Evolutionary conservation across 2,797 vertebrate species (phyloP), one percentile per base, ranked within the genome.

Genomic region (Sitta carolinensis): DNA sequence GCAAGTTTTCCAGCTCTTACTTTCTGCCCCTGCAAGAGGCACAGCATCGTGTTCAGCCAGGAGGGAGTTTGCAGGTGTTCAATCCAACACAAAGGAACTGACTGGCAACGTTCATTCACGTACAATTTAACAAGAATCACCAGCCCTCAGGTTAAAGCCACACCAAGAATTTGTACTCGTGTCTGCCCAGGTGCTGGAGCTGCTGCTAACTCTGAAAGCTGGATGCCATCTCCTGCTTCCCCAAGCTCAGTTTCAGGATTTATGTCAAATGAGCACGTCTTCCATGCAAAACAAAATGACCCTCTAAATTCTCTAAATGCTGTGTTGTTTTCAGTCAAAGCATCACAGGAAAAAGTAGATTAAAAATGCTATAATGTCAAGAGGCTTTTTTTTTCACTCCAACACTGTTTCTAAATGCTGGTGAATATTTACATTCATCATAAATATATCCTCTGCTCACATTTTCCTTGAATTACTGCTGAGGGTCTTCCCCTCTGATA

Each of bases 61-160:
- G 84, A 82, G 92, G 87, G 93, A 96, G 84, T 87, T 67, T 67
- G 88, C 94, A 96, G 95, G 92, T 97, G 95, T 87, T 94, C 93
- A 88, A 62, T 38, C 57, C 78, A 76, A 63, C 66, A 63, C 0
- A 0, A 45, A 64, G 70, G 52, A 88, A 84, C 63, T 0, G 0
- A 75, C 3, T 93, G 94, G 95, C 91, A 94, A 30, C 0, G 3
- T 26, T 91, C 3, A 3, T 50, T 87, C 87, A 73, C 19, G 16
- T 89, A 89, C 94, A 95, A 96, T 75, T 93, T 88, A 93, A 94
- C 89, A 94, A 91, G 84, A 92, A 82, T 79, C 95, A 82, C 83
- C 91, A 93, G 77, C 89, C 94, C 93, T 75, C 80, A 21, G 87
- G 95, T 94, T 79, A 96, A 81, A 95, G 47, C 70, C 95, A 87